Percentiles rank a stretch among this genome's conserved stretches.
Evolutionary conservation across 1,140 invertebrate species (phyloP).

Genomic region (Brachionus paranguensis): DNA sequence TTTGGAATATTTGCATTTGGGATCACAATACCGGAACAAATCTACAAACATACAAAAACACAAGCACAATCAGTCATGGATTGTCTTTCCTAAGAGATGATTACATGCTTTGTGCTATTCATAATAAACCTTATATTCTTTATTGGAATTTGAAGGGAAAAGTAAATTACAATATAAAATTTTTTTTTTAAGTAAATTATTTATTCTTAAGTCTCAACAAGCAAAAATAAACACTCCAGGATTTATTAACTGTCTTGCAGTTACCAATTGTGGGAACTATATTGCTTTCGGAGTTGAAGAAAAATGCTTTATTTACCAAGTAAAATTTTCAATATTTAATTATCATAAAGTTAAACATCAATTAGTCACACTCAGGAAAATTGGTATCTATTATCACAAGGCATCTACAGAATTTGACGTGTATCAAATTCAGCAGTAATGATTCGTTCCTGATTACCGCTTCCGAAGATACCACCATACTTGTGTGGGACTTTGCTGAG

Average conservation of each 20-base stretch:
- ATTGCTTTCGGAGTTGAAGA: conserved; percentile 29
- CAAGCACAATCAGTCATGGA: not conserved
- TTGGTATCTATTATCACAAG: not conserved
- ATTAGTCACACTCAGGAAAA: conserved; percentile 8
- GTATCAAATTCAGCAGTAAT: conserved; percentile 15
- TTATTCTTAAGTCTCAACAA: not conserved
- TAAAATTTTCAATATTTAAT: not conserved
- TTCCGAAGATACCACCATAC: conserved; percentile 34
- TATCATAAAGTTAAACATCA: not conserved
- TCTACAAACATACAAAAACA: conserved; percentile 24
- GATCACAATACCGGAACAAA: conserved; percentile 33
- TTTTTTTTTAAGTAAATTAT: not conserved
- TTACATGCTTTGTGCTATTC: conserved; percentile 29
- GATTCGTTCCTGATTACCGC: conserved; percentile 4
- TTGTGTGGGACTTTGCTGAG: conserved; percentile 31
- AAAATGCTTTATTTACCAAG: conserved; percentile 31
- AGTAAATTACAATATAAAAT: not conserved
- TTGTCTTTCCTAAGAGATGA: conserved; percentile 17
- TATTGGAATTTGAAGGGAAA: conserved; percentile 34
- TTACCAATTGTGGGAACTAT: conserved; percentile 29
- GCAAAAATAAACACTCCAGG: conserved; percentile 13
- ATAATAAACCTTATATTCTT: conserved; percentile 37
- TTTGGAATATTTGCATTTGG: conserved; percentile 39
- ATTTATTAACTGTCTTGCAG: conserved; percentile 7
- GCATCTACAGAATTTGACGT: conserved; percentile 17